Conservation (phyloP, 2,113 vertebrate genomes). For the Nerophis ophidion region DNA sequence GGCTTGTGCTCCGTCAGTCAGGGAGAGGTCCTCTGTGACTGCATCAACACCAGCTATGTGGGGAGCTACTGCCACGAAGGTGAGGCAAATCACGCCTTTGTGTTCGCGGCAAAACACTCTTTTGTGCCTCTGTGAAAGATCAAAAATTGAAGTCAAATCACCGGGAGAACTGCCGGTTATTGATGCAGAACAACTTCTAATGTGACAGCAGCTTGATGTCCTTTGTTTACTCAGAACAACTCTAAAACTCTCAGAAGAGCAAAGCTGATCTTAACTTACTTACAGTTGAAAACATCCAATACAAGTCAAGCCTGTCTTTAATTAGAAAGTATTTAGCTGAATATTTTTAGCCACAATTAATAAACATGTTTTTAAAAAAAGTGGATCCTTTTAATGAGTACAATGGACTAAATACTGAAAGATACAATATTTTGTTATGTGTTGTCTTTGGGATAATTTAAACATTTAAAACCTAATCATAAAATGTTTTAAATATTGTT, state of each 20-base stretch:
- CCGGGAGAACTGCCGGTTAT: constrained; percentile 13
- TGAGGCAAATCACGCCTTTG: constrained; percentile 58
- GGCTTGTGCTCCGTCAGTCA: constrained; percentile 81
- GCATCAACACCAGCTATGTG: constrained; percentile 82
- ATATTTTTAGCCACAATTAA: not conserved
- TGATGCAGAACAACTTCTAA: constrained; percentile 27
- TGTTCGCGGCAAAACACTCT: not conserved
- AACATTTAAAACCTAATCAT: too few species aligned
- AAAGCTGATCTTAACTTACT: not conserved
- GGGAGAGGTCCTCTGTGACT: constrained; percentile 84
- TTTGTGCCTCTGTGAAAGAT: constrained; percentile 31
- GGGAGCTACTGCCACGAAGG: constrained; percentile 91
- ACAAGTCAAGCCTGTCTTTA: not conserved
- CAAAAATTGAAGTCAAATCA: constrained; percentile 38
- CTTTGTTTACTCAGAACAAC: constrained; percentile 2
- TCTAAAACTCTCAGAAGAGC: not conserved
- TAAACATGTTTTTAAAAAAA: not conserved
- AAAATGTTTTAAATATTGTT: too few species aligned
- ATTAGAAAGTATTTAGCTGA: not conserved
- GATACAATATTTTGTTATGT: too few species aligned
- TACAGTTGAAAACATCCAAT: not conserved
- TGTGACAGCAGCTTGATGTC: constrained; percentile 26
- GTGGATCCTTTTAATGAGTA: not conserved
- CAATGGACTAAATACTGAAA: too few species aligned
- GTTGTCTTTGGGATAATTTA: too few species aligned